A percentile compares a stretch with the other conserved stretches of the same genome.
These are phyloP conservation scores for Crenuchus spilurus DNA, from an alignment of 2,797 vertebrate species.

Conservation along the genomic window DNA sequence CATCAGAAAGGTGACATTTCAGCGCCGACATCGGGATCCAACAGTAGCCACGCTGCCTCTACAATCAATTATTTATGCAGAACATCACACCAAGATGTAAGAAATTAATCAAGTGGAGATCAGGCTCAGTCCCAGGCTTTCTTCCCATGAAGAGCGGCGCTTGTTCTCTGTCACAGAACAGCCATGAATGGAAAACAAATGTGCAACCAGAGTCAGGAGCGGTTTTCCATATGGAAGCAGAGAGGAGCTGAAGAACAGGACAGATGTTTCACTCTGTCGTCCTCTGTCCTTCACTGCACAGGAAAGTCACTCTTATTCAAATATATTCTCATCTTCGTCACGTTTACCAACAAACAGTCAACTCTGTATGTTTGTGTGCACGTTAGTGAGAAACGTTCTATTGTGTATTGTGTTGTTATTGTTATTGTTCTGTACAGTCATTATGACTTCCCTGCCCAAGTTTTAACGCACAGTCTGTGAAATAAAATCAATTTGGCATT, in stretches of 20 bases:
- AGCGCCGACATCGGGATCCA: slow-evolving; percentile 57
- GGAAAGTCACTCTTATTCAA: neutral
- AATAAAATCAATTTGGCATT: too few relatives aligned
- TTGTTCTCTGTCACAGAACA: slow-evolving; percentile 29
- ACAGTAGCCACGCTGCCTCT: slow-evolving; percentile 52
- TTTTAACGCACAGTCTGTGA: too few relatives aligned
- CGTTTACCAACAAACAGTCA: too few relatives aligned
- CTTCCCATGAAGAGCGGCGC: slow-evolving; percentile 23
- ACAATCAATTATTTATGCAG: slow-evolving; percentile 71
- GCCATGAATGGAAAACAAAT: slow-evolving; percentile 53
- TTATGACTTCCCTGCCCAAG: too few relatives aligned
- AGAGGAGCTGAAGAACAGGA: slow-evolving; percentile 25
- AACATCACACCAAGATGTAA: slow-evolving; percentile 60
- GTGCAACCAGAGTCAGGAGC: slow-evolving; percentile 37
- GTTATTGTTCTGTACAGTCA: too few relatives aligned
- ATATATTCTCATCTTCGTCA: neutral
- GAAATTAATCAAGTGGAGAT: slow-evolving; percentile 57
- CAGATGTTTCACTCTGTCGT: slow-evolving; percentile 44
- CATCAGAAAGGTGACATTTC: slow-evolving; percentile 72
- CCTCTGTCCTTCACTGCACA: neutral
- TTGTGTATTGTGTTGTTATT: too few relatives aligned
- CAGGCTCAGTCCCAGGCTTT: slow-evolving; percentile 13
- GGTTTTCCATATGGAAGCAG: slow-evolving; percentile 42
- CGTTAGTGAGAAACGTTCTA: too few relatives aligned
- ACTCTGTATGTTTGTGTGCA: too few relatives aligned